Base-by-base conservation (phyloP, 2,888 invertebrate genomes). In the Phrixothrix hirtus region DNA sequence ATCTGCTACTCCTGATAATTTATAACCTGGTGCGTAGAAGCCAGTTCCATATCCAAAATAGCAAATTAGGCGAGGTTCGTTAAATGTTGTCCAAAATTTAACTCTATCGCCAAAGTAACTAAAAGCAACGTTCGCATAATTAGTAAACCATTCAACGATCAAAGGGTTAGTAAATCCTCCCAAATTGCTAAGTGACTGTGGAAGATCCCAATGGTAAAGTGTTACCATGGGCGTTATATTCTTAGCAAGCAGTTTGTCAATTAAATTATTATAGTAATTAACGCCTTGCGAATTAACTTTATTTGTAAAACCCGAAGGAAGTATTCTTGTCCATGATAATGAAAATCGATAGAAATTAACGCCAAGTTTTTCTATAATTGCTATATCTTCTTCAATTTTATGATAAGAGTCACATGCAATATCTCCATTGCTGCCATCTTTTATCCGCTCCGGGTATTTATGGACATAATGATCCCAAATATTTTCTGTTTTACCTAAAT, bases 231-330 rank as follows among this genome's bases (percentile, higher is more conserved):
- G 81, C 37, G 68, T 62, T 46, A 87, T 82, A n/a, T 77, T 78
- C 43, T 79, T 77, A 1, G 73, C 77, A 4, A 86, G 58, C 4
- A 92, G 77, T 63, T 84, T 87, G 64, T 89, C 78, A 42, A 93
- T 87, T 32, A 94, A 74, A 59, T 85, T 81, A 65, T 83, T 85
- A 71, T 94, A 94, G 73, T 91, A 90, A 48, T 82, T 76, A 7
- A 93, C 78, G 11, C 89, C 93, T 1, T 81, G 78, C 29, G 79
- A 75, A 68, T 88, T 93, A 12, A 89, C 76, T 12, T 81, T 68
- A 63, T 85, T 83, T 7, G 81, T 78, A 46, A 82, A 78, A 6
- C 88, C 91, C 7, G 79, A 81, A 0, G 91, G 89, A 57, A 92
- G 74, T 35, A 92, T 78, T 38, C 92, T 77, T 0, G 87, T 75